Evolutionary conservation across 2,888 invertebrate genomes (phyloP).

Genomic region (Hyalella azteca): DNA sequence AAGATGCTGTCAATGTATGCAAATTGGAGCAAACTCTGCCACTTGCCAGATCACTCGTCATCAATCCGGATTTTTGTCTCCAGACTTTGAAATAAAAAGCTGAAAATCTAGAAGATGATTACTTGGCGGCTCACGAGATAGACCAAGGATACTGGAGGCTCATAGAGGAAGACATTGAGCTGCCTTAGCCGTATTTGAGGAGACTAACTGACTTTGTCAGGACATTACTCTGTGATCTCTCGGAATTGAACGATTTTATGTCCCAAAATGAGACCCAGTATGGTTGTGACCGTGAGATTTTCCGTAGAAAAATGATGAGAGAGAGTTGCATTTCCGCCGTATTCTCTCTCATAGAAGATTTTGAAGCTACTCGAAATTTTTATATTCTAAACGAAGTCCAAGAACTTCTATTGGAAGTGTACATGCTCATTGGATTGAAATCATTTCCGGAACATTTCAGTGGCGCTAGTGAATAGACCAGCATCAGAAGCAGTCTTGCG

Average conservation of each 20-base stretch:
- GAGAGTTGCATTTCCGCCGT: neutral
- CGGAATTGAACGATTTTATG: neutral
- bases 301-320: neutral
- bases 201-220: neutral
- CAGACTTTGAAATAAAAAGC: neutral
- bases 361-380: neutral
- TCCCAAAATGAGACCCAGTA: neutral
- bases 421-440: neutral
- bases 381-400: neutral
- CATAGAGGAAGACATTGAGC: neutral
- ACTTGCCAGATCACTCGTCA: neutral
- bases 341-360: neutral
- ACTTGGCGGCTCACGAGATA: constrained; percentile 7
- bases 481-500: neutral
- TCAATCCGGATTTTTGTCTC: neutral
- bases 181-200: neutral
- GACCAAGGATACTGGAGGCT: constrained; percentile 12
- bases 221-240: neutral
- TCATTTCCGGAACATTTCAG: neutral
- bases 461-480: neutral
- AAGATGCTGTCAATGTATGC: neutral
- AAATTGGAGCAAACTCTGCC: neutral
- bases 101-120: neutral
- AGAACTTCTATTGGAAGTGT: neutral
- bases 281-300: neutral